These are phyloP conservation scores for Anser cygnoides DNA, from an alignment of 2,113 vertebrate species.

Conservation along the genomic window DNA sequence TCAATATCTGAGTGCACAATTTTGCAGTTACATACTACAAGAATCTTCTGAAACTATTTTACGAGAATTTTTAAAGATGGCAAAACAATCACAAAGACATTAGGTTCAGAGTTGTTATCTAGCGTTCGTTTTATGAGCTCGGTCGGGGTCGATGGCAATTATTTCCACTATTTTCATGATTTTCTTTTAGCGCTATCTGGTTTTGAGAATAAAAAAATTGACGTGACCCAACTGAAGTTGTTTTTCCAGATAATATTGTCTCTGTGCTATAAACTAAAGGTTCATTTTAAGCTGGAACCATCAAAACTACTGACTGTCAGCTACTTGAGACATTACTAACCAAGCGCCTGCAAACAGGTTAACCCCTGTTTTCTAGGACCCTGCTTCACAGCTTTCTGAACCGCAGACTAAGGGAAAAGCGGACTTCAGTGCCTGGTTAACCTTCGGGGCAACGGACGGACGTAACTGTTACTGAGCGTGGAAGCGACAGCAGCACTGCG, in stretches of 20 bases:
- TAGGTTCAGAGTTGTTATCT: neutral
- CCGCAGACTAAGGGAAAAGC: neutral
- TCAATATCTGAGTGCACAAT: neutral
- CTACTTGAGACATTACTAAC: neutral
- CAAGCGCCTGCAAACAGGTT: neutral
- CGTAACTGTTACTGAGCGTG: neutral
- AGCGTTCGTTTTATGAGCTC: neutral
- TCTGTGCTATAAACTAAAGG: neutral
- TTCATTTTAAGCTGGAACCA: neutral
- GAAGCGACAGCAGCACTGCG: neutral
- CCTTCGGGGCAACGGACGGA: neutral
- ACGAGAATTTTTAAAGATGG: neutral
- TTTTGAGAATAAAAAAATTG: neutral
- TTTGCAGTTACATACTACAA: neutral
- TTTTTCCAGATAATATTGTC: neutral
- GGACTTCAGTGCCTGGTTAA: neutral
- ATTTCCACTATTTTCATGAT: neutral
- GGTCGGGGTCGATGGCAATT: neutral
- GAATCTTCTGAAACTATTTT: neutral
- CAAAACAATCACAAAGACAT: neutral
- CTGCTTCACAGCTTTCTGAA: neutral
- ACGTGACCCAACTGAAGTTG: neutral
- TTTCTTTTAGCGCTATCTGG: neutral
- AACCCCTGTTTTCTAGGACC: neutral
- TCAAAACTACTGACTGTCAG: neutral